phyloP scores from a whole-genome alignment of 2,888 invertebrate species.

The Bugula neritina region DNA sequence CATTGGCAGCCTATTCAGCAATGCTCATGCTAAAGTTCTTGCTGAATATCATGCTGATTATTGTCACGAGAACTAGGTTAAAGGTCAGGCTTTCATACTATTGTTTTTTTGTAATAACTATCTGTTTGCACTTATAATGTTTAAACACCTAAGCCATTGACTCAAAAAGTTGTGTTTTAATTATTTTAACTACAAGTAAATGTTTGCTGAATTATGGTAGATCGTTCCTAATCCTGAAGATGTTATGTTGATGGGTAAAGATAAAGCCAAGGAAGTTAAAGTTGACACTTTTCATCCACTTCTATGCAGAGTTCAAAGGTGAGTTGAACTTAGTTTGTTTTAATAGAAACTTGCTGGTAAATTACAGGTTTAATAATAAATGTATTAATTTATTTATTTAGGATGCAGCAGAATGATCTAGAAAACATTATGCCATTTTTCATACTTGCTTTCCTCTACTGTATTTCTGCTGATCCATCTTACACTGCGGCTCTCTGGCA shows the following conservation, averaged over 20 bases:
- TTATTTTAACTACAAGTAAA: too few relatives aligned
- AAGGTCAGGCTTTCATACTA: too few relatives aligned
- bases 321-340: background rate
- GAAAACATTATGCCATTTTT: constrained; percentile 26
- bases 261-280: background rate
- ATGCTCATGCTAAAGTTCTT: constrained; percentile 3
- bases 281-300: background rate
- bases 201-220: too few relatives aligned
- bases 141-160: too few relatives aligned
- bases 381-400: too few relatives aligned
- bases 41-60: constrained; percentile 5
- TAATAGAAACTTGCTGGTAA: too few relatives aligned
- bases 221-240: constrained; percentile 19
- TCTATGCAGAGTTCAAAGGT: constrained; percentile 5
- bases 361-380: too few relatives aligned
- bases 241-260: background rate
- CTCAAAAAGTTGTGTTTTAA: too few relatives aligned
- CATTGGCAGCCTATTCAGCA: background rate
- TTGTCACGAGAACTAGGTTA: background rate
- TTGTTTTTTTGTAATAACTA: too few relatives aligned
- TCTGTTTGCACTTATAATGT: background rate
- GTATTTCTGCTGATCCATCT: background rate
- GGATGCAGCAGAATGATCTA: constrained; percentile 21
- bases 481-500: background rate
- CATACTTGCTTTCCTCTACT: background rate